Base-by-base conservation (phyloP, 2,113 vertebrate genomes). In the Eublepharis macularius region DNA sequence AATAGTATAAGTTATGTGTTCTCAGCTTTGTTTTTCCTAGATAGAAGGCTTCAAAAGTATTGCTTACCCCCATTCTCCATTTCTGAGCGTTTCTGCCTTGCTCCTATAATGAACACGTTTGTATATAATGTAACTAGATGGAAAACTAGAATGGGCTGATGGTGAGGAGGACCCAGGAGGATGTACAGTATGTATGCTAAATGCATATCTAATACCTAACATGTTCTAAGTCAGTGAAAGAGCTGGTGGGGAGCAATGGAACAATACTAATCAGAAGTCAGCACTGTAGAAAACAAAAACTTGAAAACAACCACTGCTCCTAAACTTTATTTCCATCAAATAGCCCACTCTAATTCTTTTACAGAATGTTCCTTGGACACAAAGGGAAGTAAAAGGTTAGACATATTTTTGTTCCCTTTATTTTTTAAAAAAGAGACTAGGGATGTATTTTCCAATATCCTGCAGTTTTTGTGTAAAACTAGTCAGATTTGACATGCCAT, bases 401-500 rank as follows among this genome's bases (percentile, higher is more conserved):
- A 19, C 16, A 49, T 19, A 4, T 32, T 21, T 75, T 34, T 76
- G 2, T 47, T 82, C 80, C 54, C 2, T 80, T 65, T 47, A 2
- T 41, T 85, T 90, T 89, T 76, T 69, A 60, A 83, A n/a, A 6
- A 72, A 63, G 80, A 90, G 81, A n/a, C 32, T 63, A 16, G 32
- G 51, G 36, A 86, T 80, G 49, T 80, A 90, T 91, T 75, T 57
- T 43, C 43, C 26, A 29, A 11, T 39, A 36, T 47, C 2, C 34
- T 21, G 14, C n/a, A 39, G 6, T 70, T 70, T 68, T 36, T 69
- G 68, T 36, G 68, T 36, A 36, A 69, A 69, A 69, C 2, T 17
- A 21, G 4, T 70, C 14, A 17, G 66, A 21, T 70, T 70, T 4
- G 69, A 36, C 36, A 19, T 70, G 34, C 69, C 7, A 41, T 39